phyloP scores from a whole-genome alignment of 23 tunicate genomes.

The Trididemnum nubilum region DNA sequence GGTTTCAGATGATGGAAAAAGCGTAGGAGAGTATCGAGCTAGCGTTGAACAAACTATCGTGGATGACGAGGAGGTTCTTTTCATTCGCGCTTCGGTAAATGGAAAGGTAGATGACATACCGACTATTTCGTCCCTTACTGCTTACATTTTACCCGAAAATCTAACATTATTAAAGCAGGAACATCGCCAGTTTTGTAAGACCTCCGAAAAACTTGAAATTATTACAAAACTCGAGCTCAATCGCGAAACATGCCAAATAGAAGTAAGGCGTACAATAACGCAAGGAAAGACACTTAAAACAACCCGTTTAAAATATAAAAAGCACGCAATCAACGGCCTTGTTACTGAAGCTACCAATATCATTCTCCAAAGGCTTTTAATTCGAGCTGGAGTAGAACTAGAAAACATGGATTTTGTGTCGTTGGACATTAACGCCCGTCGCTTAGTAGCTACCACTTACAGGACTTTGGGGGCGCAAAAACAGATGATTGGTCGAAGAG shows the following conservation, averaged over 20 bases:
- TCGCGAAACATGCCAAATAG: slow-evolving; percentile 38
- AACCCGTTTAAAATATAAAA: slow-evolving; percentile 5
- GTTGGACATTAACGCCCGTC: slow-evolving; percentile 53
- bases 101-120: slow-evolving; percentile 69
- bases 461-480: slow-evolving; percentile 18
- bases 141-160: slow-evolving; percentile 48
- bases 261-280: slow-evolving; percentile 39
- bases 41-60: slow-evolving; percentile 42
- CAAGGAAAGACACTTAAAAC: slow-evolving; percentile 28
- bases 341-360: slow-evolving; percentile 74
- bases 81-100: slow-evolving; percentile 58
- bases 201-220: slow-evolving; percentile 61
- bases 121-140: slow-evolving; percentile 42
- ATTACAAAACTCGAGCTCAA: slow-evolving; percentile 39
- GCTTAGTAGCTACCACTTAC: slow-evolving; percentile 48
- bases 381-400: slow-evolving; percentile 10
- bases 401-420: slow-evolving; percentile 49
- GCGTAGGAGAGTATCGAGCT: slow-evolving; percentile 54
- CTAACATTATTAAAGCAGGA: slow-evolving; percentile 60
- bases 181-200: slow-evolving; percentile 42
- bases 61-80: slow-evolving; percentile 34
- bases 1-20: slow-evolving; percentile 58
- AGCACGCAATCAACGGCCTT: slow-evolving; percentile 32
- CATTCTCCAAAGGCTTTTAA: slow-evolving; percentile 53
- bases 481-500: neutral